Base-by-base conservation (phyloP, 2,113 vertebrate genomes). In the Atherinomorus stipes region DNA sequence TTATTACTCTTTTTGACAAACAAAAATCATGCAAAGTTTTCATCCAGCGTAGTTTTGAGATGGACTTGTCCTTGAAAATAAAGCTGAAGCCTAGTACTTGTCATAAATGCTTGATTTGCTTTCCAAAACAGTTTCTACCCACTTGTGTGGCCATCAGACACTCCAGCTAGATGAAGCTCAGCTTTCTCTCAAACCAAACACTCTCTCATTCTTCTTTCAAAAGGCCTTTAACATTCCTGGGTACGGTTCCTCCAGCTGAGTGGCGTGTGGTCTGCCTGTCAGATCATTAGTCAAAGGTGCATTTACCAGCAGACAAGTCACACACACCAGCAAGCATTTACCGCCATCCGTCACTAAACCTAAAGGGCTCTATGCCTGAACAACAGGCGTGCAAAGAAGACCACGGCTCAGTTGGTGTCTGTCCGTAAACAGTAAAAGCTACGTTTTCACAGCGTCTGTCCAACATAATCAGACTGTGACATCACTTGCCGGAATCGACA, bases 381-480 rank as follows among this genome's bases (percentile, higher is more conserved):
- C 54, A 72, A 66, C 75, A 63, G 62, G 66, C 71, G 6, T 61
- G 74, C 65, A 25, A 76, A 49, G 71, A 79, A 52, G 42, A 28
- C 45, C 83, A 78, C 1, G 86, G 88, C 76, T 92, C 81, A 80
- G 57, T 85, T 74, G 53, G 52, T 71, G 64, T 75, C 76, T 19
- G 57, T 76, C 67, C 51, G 54, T 67, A 74, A 90, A 78, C 77
- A 72, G 28, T 61, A 31, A 59, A 56, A 64, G 64, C 68, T 61
- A 12, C 47, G 57, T 68, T 44, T 71, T 80, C 75, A 64, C 70
- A 81, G 67, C 18, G 25, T 28, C 56, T 31, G 8, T 88, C 87
- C 80, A 87, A 84, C 77, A 90, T 90, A 83, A 91, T 88, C 85
- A 80, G 73, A 86, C 89, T 75, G 64, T 88, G 85, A 91, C 84